These are phyloP conservation scores for Stenolophus ochropezus DNA, from an alignment of 2,888 invertebrate genomes.

Conservation along the genomic window DNA sequence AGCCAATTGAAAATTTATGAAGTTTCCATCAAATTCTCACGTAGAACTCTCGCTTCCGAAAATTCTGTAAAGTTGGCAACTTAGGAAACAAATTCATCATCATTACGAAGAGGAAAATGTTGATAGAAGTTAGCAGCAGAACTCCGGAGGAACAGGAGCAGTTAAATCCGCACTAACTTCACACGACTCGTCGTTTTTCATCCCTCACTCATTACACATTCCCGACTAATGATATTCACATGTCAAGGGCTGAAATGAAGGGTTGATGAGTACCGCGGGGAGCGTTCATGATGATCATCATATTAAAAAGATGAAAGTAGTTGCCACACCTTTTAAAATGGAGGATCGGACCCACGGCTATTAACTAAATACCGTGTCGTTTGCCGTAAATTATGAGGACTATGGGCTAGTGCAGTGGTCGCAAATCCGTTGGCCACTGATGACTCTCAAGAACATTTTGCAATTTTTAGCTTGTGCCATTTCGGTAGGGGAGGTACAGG, in stretches of 20 bases:
- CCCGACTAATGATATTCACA: slow-evolving; percentile 47
- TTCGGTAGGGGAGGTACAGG: no score
- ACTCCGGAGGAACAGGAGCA: not conserved
- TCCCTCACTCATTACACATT: slow-evolving; percentile 19
- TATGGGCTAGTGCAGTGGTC: no score
- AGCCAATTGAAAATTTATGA: slow-evolving; percentile 7
- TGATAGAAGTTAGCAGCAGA: slow-evolving; percentile 9
- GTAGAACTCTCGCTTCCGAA: not conserved
- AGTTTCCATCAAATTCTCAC: slow-evolving; percentile 13
- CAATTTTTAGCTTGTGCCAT: no score
- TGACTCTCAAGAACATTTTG: no score
- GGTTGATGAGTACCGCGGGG: no score
- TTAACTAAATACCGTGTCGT: no score
- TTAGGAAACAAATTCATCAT: slow-evolving; percentile 20
- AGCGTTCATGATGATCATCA: no score
- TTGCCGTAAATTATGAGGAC: no score
- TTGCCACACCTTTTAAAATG: no score
- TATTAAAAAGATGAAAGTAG: no score
- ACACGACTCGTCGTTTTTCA: not conserved
- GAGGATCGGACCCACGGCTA: no score
- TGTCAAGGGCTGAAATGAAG: not conserved
- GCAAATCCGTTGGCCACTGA: no score
- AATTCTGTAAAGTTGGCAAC: slow-evolving; percentile 7
- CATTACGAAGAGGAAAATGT: slow-evolving; percentile 1
- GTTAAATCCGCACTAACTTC: not conserved